Percentiles rank a stretch among this genome's conserved stretches.
These are phyloP conservation scores for Hyppa rectilinea DNA, from an alignment of 2,888 invertebrate species.

Conservation along the genomic window DNA sequence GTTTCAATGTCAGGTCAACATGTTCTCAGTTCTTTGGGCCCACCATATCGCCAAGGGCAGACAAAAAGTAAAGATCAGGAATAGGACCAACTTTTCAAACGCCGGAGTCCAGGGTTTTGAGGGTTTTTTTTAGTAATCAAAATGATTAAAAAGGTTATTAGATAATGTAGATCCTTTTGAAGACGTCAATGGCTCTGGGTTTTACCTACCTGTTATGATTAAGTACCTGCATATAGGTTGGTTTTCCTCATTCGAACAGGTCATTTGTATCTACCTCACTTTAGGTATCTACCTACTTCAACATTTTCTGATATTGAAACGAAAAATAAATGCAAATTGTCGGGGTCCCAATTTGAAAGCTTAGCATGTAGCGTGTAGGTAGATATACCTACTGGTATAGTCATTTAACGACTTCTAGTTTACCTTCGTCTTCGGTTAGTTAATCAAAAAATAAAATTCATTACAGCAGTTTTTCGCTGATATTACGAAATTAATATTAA, in stretches of 20 bases:
- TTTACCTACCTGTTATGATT: conserved; percentile 26
- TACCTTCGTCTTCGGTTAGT: background rate
- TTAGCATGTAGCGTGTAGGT: background rate
- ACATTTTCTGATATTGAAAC: background rate
- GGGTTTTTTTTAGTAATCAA: background rate
- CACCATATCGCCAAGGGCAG: background rate
- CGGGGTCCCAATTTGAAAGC: background rate
- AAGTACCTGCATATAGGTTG: conserved; percentile 1
- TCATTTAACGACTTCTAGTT: background rate
- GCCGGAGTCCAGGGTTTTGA: background rate
- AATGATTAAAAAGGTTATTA: background rate
- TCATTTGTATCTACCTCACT: background rate
- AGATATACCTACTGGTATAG: background rate
- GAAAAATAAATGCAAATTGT: background rate
- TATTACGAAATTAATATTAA: conserved; percentile 5
- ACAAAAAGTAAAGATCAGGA: background rate
- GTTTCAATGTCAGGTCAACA: background rate
- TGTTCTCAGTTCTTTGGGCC: background rate
- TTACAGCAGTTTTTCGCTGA: background rate
- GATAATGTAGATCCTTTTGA: background rate
- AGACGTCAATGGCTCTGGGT: conserved; percentile 19
- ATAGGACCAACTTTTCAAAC: background rate
- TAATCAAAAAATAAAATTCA: background rate
- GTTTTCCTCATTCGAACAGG: conserved; percentile 38
- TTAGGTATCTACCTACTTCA: background rate